phyloP scores from a whole-genome alignment of 2,888 invertebrate genomes.

The Heteropelma amictum region DNA sequence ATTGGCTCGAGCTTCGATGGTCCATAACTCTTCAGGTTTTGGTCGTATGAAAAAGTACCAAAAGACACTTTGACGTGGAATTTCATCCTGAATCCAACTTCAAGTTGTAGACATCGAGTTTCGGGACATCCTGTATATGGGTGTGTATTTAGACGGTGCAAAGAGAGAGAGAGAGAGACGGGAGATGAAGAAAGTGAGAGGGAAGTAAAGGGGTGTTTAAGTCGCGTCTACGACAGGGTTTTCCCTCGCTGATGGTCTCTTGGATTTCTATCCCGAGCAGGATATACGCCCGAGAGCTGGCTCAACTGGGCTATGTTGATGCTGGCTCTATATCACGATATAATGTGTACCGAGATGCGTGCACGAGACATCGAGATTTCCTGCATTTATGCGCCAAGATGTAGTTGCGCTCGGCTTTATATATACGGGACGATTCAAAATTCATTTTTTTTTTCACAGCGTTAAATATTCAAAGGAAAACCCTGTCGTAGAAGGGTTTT shows the following conservation, averaged over 20 bases:
- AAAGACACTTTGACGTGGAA: too few species aligned
- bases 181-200: constrained; percentile 14
- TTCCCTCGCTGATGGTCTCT: constrained; percentile 45
- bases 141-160: too few species aligned
- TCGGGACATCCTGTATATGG: too few species aligned
- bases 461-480: neutral
- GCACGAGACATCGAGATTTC: constrained; percentile 32
- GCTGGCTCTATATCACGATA: neutral
- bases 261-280: constrained; percentile 46
- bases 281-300: constrained; percentile 37
- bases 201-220: constrained; percentile 44
- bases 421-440: constrained; percentile 10
- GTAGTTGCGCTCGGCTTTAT: neutral
- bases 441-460: neutral
- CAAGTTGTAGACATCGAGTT: too few species aligned
- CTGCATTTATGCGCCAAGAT: constrained; percentile 24
- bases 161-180: constrained; percentile 20
- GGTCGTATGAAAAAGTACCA: too few species aligned
- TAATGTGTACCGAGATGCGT: constrained; percentile 23
- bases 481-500: neutral
- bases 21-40: too few species aligned
- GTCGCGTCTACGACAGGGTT: constrained; percentile 43
- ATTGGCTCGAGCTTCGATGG: too few species aligned
- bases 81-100: too few species aligned
- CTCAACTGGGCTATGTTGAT: constrained; percentile 24